Base-by-base conservation (phyloP, 2,888 invertebrate species). In the Nomada fucata region DNA sequence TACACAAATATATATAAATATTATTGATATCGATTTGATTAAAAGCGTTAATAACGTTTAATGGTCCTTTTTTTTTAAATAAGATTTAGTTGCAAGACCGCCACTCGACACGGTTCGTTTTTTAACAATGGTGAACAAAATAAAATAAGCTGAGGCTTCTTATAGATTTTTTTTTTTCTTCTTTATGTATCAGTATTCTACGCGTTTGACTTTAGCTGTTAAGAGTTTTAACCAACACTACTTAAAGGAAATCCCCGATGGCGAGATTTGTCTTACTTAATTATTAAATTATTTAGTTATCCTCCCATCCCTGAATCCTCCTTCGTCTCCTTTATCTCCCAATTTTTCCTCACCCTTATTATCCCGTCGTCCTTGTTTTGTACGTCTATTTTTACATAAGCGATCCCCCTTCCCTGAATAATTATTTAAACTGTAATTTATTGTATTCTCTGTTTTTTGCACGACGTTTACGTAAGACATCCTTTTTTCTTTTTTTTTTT, bases 111-210 rank as follows among this genome's bases (percentile, higher is more conserved):
- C 81, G 86, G 88, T 91, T 89, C 85, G 86, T 90, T 86, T 90
- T 89, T 86, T 90, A 89, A 89, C 86, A 87, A 90, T 90, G 88
- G 89, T 91, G 87, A 83, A 69, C 53, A 60, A 77, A 67, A 71
- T 47, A 52, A 83, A 89, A 71, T 64, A 81, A 90, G 91, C 89
- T 89, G 93, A 93, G 92, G 92, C 92, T 93, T 92, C 90, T 89
- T 90, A 90, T 91, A 91, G 90, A 89, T 90, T 90, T 88, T 90
- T 90, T 23, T 23, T 88, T 88, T 90, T 90, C 88, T 90, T 90
- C 87, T 89, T 89, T 89, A 89, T 91, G 91, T 91, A 92, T 93
- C 93, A 93, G 93, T 93, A 93, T 93, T 93, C 92, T 91, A 92
- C 88, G 90, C 90, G 91, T 91, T 91, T 91, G 91, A 90, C 91